Evolutionary conservation across 2,888 invertebrate species (phyloP).

Genomic region (Rhagophthalmus giganteus): DNA sequence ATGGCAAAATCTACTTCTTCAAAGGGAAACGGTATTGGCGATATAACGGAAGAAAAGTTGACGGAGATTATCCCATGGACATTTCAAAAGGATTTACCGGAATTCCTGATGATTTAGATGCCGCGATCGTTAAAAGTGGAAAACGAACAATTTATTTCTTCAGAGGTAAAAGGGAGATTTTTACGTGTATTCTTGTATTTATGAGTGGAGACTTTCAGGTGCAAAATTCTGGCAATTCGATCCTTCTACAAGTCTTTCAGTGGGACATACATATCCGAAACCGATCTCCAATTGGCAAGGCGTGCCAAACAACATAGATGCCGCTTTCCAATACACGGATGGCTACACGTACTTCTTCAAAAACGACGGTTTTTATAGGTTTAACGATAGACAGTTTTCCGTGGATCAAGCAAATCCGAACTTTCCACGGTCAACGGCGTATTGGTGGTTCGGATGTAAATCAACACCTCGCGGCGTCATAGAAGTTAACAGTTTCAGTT

Average conservation of each 20-base stretch:
- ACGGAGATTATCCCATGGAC: slow-evolving; percentile 87
- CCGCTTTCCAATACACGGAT: slow-evolving; percentile 92
- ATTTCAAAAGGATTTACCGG: slow-evolving; percentile 94
- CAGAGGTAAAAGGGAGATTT: slow-evolving; percentile 83
- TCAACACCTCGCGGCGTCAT: slow-evolving; percentile 71
- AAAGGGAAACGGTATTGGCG: slow-evolving; percentile 95
- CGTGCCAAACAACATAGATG: slow-evolving; percentile 82
- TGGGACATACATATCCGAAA: slow-evolving; percentile 85
- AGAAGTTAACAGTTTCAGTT: too few relatives aligned
- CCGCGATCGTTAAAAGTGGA: slow-evolving; percentile 94
- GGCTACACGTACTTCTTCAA: slow-evolving; percentile 97
- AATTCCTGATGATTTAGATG: slow-evolving; percentile 90
- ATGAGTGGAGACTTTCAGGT: too few relatives aligned
- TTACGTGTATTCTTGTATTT: too few relatives aligned
- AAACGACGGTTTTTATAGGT: slow-evolving; percentile 87
- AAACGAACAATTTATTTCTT: slow-evolving; percentile 98
- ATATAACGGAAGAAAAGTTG: slow-evolving; percentile 80
- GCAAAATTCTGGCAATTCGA: slow-evolving; percentile 95
- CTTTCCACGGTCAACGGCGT: slow-evolving; percentile 85
- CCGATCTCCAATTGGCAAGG: slow-evolving; percentile 91
- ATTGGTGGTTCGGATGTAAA: slow-evolving; percentile 96
- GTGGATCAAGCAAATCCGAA: slow-evolving; percentile 84
- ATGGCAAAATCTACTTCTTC: slow-evolving; percentile 97
- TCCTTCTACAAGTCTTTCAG: slow-evolving; percentile 84
- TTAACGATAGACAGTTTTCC: slow-evolving; percentile 89